Base-by-base conservation (phyloP, 2,888 invertebrate species). In the Acanthoscelides obtectus region DNA sequence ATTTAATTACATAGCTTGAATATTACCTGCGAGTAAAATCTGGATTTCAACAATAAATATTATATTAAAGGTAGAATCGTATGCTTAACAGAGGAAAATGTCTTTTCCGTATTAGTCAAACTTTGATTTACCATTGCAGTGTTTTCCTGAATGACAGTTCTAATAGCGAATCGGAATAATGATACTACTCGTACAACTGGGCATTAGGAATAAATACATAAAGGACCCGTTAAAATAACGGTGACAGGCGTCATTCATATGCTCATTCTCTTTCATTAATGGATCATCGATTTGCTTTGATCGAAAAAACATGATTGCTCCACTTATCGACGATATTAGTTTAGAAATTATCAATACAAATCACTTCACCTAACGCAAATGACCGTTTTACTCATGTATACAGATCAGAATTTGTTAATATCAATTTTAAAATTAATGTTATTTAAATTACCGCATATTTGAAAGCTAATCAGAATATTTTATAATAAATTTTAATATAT, bases 401-500 rank as follows among this genome's bases (percentile, higher is more conserved):
- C 5, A 45, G 45, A 45, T 45, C 45, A 45, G 17, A 45, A 71
- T 71, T 66, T 71, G 71, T 71, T 69, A 71, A 63, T 71, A 76
- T 73, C 76, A 77, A 17, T 45, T 45, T 45, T 45, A 45, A 75
- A 78, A 75, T 78, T 76, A 76, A 77, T 77, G 75, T 76, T 77
- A 78, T 78, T 78, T 77, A 77, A 77, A 77, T 77, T 74, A 75
- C 72, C 73, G 73, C 75, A 75, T 74, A 76, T 77, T 77, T 74
- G 76, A 76, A 72, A 77, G 72, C 73, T 74, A 75, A 75, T 75
- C 73, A 71, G 78, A 75, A 77, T 78, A 77, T 74, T 78, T 78
- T 78, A 77, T 75, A 78, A 78, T 78, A 78, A 76, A 78, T 77
- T 77, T 78, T 75, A 75, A 78, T 77, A 78, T 73, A 76, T 77